These are phyloP conservation scores for Molorchus minor DNA, from an alignment of 2,888 invertebrate genomes.

Conservation along the genomic window DNA sequence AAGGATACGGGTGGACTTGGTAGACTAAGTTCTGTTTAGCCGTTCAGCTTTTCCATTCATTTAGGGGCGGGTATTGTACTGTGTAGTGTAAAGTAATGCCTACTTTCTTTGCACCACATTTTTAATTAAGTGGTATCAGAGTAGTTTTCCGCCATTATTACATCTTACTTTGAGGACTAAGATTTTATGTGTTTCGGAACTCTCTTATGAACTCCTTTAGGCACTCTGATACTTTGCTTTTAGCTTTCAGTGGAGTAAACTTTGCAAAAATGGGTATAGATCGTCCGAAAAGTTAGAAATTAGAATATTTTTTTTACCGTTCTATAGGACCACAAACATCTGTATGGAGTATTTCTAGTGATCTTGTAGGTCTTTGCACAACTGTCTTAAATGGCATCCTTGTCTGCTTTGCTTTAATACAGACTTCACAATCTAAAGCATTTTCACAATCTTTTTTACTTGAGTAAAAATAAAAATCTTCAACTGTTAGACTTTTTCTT, in stretches of 20 bases:
- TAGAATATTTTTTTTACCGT: slow-evolving; percentile 53
- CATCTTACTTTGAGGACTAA: slow-evolving; percentile 34
- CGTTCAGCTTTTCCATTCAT: slow-evolving; percentile 42
- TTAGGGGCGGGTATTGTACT: slow-evolving; percentile 40
- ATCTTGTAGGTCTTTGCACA: slow-evolving; percentile 49
- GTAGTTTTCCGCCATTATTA: slow-evolving; percentile 42
- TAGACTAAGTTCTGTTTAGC: slow-evolving; percentile 39
- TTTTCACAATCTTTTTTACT: not conserved
- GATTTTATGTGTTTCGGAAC: slow-evolving; percentile 30
- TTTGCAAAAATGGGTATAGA: slow-evolving; percentile 53
- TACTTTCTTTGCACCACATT: slow-evolving; percentile 34
- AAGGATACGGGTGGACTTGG: too few species aligned
- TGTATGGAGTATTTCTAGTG: slow-evolving; percentile 53
- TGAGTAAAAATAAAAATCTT: not conserved
- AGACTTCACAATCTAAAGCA: slow-evolving; percentile 57
- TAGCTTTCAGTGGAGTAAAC: slow-evolving; percentile 46
- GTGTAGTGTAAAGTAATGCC: slow-evolving; percentile 39
- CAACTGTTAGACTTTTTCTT: not conserved
- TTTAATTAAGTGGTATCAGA: slow-evolving; percentile 25
- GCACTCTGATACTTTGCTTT: slow-evolving; percentile 31
- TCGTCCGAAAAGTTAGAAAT: slow-evolving; percentile 53
- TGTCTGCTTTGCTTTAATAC: slow-evolving; percentile 55
- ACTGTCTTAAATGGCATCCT: slow-evolving; percentile 50
- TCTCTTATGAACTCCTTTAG: slow-evolving; percentile 31
- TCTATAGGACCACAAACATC: slow-evolving; percentile 54